Evolutionary conservation across 1,140 invertebrate genomes (phyloP).

Genomic region (Psix sp.): DNA sequence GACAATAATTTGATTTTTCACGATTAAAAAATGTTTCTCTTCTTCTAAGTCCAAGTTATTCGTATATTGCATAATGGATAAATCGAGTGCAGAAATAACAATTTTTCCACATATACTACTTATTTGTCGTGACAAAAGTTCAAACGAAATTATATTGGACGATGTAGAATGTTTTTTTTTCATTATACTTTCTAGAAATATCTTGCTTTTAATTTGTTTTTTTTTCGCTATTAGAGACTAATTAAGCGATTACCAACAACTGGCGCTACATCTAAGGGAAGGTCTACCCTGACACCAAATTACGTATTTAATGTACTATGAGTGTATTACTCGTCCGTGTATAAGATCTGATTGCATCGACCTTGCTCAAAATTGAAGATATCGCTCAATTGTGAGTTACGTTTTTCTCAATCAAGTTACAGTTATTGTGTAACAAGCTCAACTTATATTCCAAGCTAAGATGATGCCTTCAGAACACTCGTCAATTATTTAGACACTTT

Average conservation of each 20-base stretch:
- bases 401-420: conserved; percentile 15
- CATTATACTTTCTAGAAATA: conserved; percentile 28
- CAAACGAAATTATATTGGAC: conserved; percentile 46
- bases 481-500: conserved; percentile 46
- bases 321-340: conserved; percentile 76
- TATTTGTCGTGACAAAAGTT: conserved; percentile 47
- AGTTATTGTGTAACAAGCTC: conserved; percentile 13
- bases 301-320: conserved; percentile 79
- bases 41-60: too few relatives aligned
- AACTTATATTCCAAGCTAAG: conserved; percentile 44
- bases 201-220: conserved; percentile 38
- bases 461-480: conserved; percentile 31
- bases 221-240: conserved; percentile 62
- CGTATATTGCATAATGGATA: too few relatives aligned
- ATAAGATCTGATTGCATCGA: conserved; percentile 34
- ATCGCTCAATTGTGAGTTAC: conserved; percentile 8
- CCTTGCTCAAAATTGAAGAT: conserved; percentile 38
- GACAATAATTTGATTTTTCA: conserved; percentile 48
- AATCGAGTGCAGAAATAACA: too few relatives aligned
- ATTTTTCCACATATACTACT: conserved; percentile 17
- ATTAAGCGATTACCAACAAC: conserved; percentile 69
- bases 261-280: conserved; percentile 76
- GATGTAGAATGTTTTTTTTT: conserved; percentile 47
- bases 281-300: conserved; percentile 79
- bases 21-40: conserved; percentile 1